Conservation (phyloP, 2,888 invertebrate genomes). For the Drosophila helvetica region DNA sequence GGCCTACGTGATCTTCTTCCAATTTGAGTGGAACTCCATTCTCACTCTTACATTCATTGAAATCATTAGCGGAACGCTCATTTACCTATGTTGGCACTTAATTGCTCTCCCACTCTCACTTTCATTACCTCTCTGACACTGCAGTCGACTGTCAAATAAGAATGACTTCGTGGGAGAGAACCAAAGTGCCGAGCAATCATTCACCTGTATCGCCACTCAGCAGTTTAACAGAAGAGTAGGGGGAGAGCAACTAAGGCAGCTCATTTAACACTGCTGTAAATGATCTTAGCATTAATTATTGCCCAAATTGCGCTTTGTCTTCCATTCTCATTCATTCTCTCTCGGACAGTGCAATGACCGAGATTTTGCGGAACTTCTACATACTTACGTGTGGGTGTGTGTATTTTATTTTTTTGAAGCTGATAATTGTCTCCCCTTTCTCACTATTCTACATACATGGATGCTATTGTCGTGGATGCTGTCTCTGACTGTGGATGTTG, state of each 20-base stretch:
- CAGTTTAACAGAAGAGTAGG: not conserved
- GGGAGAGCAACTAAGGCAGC: not conserved
- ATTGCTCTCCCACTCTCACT: not conserved
- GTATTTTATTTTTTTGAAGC: not conserved
- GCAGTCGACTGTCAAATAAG: not conserved
- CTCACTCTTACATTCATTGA: not conserved
- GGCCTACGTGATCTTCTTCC: not conserved
- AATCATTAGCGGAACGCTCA: no score
- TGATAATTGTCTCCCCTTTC: not conserved
- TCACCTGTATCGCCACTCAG: not conserved
- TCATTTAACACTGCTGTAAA: not conserved
- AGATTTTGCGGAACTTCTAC: not conserved
- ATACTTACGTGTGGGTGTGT: not conserved
- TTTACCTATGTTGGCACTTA: not conserved
- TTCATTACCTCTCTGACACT: not conserved
- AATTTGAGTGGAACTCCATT: not conserved
- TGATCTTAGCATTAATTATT: not conserved
- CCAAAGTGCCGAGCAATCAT: not conserved
- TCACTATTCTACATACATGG: not conserved
- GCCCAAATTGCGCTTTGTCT: not conserved
- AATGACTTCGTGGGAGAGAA: not conserved
- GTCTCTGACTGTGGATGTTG: not conserved
- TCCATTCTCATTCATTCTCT: not conserved
- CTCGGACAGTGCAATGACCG: not conserved
- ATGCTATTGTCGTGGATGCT: no score